Conservation (phyloP, 2,888 invertebrate species). For the Drosophila melanosoma region DNA sequence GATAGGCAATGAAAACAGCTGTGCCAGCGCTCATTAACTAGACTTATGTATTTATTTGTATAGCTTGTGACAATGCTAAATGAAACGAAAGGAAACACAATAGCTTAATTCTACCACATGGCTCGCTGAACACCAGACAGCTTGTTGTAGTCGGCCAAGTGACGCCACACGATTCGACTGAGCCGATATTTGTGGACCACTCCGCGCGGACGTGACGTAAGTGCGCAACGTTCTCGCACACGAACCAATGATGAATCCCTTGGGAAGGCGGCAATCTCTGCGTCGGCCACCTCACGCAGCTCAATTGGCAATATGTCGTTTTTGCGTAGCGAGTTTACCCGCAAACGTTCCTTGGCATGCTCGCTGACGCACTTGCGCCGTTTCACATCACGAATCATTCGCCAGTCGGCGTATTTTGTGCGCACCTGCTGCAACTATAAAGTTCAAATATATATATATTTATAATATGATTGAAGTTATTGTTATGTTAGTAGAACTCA, state of each 20-base stretch:
- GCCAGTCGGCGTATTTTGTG: slow-evolving; percentile 92
- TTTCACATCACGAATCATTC: slow-evolving; percentile 95
- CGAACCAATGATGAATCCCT: slow-evolving; percentile 89
- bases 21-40: slow-evolving; percentile 6
- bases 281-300: slow-evolving; percentile 91
- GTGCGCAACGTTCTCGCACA: slow-evolving; percentile 91
- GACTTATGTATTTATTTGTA: slow-evolving; percentile 20
- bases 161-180: slow-evolving; percentile 95
- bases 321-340: slow-evolving; percentile 93
- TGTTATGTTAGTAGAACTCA: slow-evolving; percentile 53
- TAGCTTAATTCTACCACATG: slow-evolving; percentile 89
- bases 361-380: slow-evolving; percentile 91
- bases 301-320: slow-evolving; percentile 94
- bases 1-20: slow-evolving; percentile 36
- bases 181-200: slow-evolving; percentile 92
- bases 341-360: slow-evolving; percentile 90
- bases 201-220: slow-evolving; percentile 95
- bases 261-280: slow-evolving; percentile 91
- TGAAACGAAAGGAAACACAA: slow-evolving; percentile 45
- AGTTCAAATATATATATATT: neutral
- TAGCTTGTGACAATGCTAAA: slow-evolving; percentile 34
- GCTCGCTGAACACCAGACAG: slow-evolving; percentile 96
- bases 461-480: neutral
- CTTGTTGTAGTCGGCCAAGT: slow-evolving; percentile 97
- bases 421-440: slow-evolving; percentile 89